phyloP scores from a whole-genome alignment of 2,113 vertebrate species.

The Albula goreensis region DNA sequence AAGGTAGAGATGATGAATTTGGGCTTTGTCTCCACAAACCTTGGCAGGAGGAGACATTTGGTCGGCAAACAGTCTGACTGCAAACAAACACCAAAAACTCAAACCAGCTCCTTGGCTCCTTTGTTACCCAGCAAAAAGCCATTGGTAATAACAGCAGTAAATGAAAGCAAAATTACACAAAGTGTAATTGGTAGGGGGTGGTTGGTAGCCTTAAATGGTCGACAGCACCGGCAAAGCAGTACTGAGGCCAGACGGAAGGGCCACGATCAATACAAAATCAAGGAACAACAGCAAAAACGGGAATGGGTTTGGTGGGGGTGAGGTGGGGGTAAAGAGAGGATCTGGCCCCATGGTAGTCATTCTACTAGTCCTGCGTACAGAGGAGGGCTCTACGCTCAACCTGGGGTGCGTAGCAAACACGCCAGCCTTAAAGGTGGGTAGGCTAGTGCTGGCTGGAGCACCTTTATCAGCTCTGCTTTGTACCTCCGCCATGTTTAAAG shows the following conservation, averaged over 20 bases:
- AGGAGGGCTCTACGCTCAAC: conserved; percentile 18
- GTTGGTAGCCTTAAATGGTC: too few relatives aligned
- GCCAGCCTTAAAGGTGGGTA: too few relatives aligned
- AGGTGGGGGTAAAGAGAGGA: conserved; percentile 27
- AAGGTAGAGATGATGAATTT: background rate
- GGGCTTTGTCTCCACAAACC: background rate
- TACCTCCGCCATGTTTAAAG: background rate
- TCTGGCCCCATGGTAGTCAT: conserved; percentile 12
- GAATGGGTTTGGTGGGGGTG: conserved; percentile 28
- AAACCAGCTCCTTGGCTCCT: conserved; percentile 1
- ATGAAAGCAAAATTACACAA: background rate
- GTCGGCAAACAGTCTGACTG: background rate
- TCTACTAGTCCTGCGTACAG: background rate
- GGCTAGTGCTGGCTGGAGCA: background rate
- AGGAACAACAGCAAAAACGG: conserved; percentile 48
- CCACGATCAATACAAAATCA: conserved; percentile 65
- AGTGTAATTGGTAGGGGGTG: conserved; percentile 27
- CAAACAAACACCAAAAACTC: background rate
- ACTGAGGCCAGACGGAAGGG: conserved; percentile 31
- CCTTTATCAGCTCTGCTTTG: background rate
- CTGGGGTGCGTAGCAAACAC: too few relatives aligned
- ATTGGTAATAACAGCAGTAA: conserved; percentile 39
- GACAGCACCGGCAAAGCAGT: conserved; percentile 17
- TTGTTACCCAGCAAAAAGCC: conserved; percentile 33
- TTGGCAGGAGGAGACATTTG: background rate